These are phyloP conservation scores for Choloepus hoffmanni DNA, from an alignment of 2,113 vertebrate genomes.

Conservation along the genomic window DNA sequence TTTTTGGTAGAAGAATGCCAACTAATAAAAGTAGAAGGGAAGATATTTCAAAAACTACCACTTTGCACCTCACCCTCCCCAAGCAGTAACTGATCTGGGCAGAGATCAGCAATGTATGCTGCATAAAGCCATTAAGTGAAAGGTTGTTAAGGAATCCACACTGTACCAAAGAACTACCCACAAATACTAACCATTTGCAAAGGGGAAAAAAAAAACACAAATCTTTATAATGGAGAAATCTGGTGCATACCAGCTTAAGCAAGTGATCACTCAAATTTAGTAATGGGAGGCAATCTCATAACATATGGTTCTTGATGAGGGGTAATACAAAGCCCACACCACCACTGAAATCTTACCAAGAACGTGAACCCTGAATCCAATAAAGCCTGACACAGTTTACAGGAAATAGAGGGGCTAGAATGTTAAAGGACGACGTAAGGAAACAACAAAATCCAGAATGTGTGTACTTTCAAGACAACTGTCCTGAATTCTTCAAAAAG, in stretches of 20 bases:
- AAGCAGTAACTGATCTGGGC: background rate
- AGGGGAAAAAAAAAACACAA: background rate
- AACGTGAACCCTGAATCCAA: constrained; percentile 2
- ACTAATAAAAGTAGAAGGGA: constrained; percentile 20
- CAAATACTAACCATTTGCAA: constrained; percentile 8
- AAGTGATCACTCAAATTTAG: constrained; percentile 10
- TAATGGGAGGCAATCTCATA: background rate
- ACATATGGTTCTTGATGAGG: background rate
- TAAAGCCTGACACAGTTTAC: background rate
- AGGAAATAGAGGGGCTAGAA: background rate
- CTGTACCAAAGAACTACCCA: background rate
- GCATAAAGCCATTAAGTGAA: background rate
- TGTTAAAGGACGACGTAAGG: background rate
- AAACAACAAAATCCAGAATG: constrained; percentile 27
- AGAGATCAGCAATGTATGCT: constrained; percentile 35
- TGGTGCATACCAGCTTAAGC: background rate
- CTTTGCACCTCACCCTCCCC: background rate
- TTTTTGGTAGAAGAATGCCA: background rate
- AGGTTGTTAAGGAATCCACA: constrained; percentile 1
- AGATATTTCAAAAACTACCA: constrained; percentile 38
- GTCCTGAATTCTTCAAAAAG: constrained; percentile 11
- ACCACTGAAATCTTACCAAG: constrained; percentile 49
- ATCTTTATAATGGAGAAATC: constrained; percentile 3
- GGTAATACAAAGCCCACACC: background rate
- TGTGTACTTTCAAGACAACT: background rate